Conservation (phyloP, 2,113 vertebrate genomes). For the Pluvialis apricaria region DNA sequence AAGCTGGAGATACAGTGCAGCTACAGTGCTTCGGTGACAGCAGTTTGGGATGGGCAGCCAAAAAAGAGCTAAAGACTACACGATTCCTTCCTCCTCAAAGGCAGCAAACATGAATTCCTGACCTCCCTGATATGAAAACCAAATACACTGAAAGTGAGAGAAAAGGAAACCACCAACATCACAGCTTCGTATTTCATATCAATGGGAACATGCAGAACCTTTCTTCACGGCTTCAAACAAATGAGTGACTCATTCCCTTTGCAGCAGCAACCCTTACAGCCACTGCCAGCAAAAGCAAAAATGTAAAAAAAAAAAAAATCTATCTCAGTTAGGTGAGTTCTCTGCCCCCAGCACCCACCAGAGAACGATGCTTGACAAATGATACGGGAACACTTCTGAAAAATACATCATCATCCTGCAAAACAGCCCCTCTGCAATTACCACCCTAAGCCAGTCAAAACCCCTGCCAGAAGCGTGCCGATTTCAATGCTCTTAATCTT, state of each 20-base stretch:
- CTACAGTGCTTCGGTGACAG: background rate
- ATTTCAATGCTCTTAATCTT: conserved; percentile 35
- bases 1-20: background rate
- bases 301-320: background rate
- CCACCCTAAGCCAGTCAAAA: background rate
- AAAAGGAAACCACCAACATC: conserved; percentile 32
- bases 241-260: background rate
- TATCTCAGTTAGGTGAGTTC: background rate
- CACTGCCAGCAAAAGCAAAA: background rate
- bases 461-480: background rate
- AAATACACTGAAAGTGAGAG: background rate
- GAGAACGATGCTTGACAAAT: fast-evolving
- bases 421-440: background rate
- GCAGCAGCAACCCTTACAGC: background rate
- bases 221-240: conserved; percentile 3
- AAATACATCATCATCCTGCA: background rate
- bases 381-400: background rate
- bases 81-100: background rate
- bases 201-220: background rate
- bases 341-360: background rate
- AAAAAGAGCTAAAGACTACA: background rate
- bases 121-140: conserved; percentile 27
- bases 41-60: background rate
- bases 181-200: background rate
- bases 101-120: conserved; percentile 20